Evolutionary conservation across 30 jellyfish, hydroid and myxozoan species (phyloP), one percentile per base, ranked within the genome.

Genomic region (Pelagia noctiluca): DNA sequence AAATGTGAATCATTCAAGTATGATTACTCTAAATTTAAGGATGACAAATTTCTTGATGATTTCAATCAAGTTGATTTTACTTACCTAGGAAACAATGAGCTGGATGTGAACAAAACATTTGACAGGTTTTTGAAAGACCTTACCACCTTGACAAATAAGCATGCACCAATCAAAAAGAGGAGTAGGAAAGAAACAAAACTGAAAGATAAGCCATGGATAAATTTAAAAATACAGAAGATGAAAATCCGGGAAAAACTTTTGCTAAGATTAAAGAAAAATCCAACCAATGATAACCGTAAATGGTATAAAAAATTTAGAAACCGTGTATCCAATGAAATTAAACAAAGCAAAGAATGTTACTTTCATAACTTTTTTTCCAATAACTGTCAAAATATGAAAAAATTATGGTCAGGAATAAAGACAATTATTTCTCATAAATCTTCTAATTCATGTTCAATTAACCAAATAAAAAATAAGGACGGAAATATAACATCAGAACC

Each of bases 401-500:
- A 34, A 78, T 19, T 4, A 37, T 38, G 46, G 46, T 72, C 37
- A 72, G 46, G 57, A 42, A 42, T 42, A 42, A 42, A 42, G 57
- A 42, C 8, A 42, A 42, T 42, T 42, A 42, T 42, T 50, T 75
- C 86, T 53, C 86, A 73, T 76, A 76, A 76, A 33, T 33, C 77
- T 16, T 57, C 88, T 37, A 76, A 47, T 30, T 76, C 88, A 13
- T 57, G 63, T 76, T 50, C 78, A 62, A 78, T 2, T 78, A 78
- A 60, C 81, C 28, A 78, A 78, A 78, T 78, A 75, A 78, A 78
- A 78, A 80, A 47, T 76, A 80, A 35, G 33, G 91, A 80, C 2
- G 91, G 91, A 49, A 68, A 64, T 61, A 63, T 79, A 65, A 79
- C 74, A 63, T 62, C 90, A 79, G 90, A 79, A 23, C 83, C 83